These are phyloP conservation scores for Adelognathus sp. DNA, from an alignment of 2,888 invertebrate genomes.

Conservation along the genomic window DNA sequence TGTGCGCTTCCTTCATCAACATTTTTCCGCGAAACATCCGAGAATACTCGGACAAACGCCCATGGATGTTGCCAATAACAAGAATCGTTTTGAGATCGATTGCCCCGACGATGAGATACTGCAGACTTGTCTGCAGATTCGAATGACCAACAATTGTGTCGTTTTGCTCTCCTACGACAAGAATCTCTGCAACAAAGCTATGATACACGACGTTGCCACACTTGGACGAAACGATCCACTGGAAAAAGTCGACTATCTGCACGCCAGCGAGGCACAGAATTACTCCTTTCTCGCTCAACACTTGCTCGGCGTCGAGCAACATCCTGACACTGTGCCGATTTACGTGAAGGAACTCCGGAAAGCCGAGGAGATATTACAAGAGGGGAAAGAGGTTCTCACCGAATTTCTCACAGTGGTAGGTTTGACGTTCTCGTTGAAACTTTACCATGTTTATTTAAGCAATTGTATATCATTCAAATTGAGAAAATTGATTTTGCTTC, in stretches of 20 bases:
- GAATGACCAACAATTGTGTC: slow-evolving; percentile 70
- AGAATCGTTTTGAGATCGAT: slow-evolving; percentile 67
- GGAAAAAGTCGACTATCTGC: slow-evolving; percentile 72
- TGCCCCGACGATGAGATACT: slow-evolving; percentile 81
- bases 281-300: slow-evolving; percentile 53
- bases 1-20: slow-evolving; percentile 73
- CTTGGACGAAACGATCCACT: slow-evolving; percentile 74
- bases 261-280: slow-evolving; percentile 58
- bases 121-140: slow-evolving; percentile 80
- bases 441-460: neutral
- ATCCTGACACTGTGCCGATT: slow-evolving; percentile 37
- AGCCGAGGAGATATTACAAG: slow-evolving; percentile 70
- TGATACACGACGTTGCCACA: slow-evolving; percentile 72
- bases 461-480: no score
- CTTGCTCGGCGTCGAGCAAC: slow-evolving; percentile 50
- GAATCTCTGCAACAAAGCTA: slow-evolving; percentile 80
- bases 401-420: slow-evolving; percentile 70
- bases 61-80: slow-evolving; percentile 71
- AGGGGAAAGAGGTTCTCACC: slow-evolving; percentile 68
- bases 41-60: slow-evolving; percentile 76
- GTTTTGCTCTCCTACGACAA: slow-evolving; percentile 79
- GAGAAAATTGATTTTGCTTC: no score
- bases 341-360: slow-evolving; percentile 63
- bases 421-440: neutral
- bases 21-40: slow-evolving; percentile 75